Base-by-base conservation (phyloP, 2,113 vertebrate genomes). In the Nipponia nippon region DNA sequence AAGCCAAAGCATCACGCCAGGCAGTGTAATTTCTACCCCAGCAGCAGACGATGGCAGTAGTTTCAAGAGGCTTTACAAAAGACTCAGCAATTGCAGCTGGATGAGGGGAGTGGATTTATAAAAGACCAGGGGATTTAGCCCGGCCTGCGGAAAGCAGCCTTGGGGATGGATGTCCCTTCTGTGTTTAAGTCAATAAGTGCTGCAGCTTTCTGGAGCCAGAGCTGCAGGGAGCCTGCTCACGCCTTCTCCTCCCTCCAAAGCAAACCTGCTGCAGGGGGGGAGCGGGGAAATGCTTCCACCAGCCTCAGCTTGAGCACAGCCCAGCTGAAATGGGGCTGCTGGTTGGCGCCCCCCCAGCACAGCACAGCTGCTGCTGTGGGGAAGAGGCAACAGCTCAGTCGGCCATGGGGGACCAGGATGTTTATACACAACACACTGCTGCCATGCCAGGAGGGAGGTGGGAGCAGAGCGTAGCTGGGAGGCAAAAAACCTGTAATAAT, bases 131-230 rank as follows among this genome's bases (percentile, higher is more conserved):
- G 61, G 53, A 66, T 85, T 82, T 82, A 94, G 53, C 61, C 44
- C 6, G 1, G 52, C 52, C 87, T 81, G 44, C 47, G 65, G 61
- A 94, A 95, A 91, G 58, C 83, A 86, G 89, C 76, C 30, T 0
- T n/a, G 70, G 52, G 49, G 78, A 78, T 72, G 69, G 67, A 78
- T 70, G 69, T 78, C 72, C 50, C 56, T 71, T 76, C 70, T 56
- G n/a, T 0, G 0, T 38, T 70, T 53, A 77, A 4, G 11, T 93
- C 92, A 95, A 2, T 82, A 92, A 91, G 58, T 22, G 49, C 83
- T 89, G 52, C 50, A 7, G 73, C 71, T 95, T 94, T 79, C 84
- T 93, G 94, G 89, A 97, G 94, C 70, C 93, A 76, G 66, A 73
- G 26, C 90, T 55, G 79, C 59, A 58, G 88, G 88, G 88, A 90